These are phyloP conservation scores for Hypotaenidia philippensis DNA, from an alignment of 2,797 vertebrate genomes.

Conservation along the genomic window DNA sequence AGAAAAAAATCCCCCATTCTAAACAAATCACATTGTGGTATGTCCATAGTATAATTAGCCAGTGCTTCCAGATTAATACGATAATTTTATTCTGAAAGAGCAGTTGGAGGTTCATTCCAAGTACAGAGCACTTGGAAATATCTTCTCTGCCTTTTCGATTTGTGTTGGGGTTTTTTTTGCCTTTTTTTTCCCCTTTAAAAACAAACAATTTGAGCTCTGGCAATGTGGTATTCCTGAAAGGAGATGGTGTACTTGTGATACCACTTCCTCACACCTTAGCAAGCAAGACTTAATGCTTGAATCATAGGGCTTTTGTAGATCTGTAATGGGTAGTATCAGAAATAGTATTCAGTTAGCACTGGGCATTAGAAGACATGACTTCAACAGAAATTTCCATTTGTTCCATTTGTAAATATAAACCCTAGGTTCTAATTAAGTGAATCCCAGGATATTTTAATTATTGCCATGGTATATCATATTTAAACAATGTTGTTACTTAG, in stretches of 20 bases:
- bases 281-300: neutral
- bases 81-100: neutral
- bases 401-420: neutral
- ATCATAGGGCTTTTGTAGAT: neutral
- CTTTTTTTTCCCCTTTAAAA: neutral
- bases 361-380: neutral
- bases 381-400: neutral
- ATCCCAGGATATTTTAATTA: neutral
- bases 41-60: neutral
- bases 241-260: neutral
- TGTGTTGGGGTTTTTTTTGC: neutral
- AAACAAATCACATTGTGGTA: neutral
- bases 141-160: neutral
- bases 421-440: neutral
- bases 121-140: neutral
- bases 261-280: neutral
- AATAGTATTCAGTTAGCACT: neutral
- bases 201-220: neutral
- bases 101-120: neutral
- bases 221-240: neutral
- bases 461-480: neutral
- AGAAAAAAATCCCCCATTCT: rapidly evolving
- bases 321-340: neutral
- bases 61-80: neutral
- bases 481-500: neutral